Conservation (phyloP, 2,888 invertebrate species). For the Halictus quadricinctus region DNA sequence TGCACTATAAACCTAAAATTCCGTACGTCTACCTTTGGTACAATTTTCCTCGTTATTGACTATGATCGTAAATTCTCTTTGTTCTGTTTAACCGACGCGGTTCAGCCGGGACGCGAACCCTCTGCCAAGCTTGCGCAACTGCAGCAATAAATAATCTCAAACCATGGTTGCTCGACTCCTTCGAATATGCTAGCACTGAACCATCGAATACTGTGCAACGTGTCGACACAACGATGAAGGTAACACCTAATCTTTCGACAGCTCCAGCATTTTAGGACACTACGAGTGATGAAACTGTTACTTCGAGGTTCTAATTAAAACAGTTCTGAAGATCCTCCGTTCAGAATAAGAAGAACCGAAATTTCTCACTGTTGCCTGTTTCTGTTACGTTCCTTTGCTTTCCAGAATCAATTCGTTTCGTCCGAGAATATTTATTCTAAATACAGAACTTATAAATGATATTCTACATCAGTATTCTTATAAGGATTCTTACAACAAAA, state of each 20-base stretch:
- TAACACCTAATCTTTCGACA: not conserved
- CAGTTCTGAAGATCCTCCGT: not conserved
- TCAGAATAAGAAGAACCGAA: not conserved
- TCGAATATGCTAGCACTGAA: not conserved
- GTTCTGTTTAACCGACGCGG: constrained; percentile 44
- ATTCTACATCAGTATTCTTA: too few species aligned
- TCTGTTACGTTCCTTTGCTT: not conserved
- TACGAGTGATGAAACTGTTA: not conserved
- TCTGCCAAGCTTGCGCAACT: not conserved
- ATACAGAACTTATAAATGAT: too few species aligned
- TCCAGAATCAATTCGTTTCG: too few species aligned
- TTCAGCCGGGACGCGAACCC: constrained; percentile 22
- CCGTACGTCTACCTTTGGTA: constrained; percentile 78
- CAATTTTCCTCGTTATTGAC: constrained; percentile 75
- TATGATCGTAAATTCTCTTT: constrained; percentile 73
- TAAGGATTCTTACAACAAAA: too few species aligned
- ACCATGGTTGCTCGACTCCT: not conserved
- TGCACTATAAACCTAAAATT: constrained; percentile 55
- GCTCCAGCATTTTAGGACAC: not conserved
- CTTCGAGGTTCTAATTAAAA: not conserved
- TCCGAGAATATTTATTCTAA: too few species aligned
- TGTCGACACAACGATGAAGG: constrained; percentile 13
- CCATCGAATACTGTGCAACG: constrained; percentile 42
- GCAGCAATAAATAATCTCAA: constrained; percentile 34
- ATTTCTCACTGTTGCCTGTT: not conserved